phyloP scores from a whole-genome alignment of 2,113 vertebrate genomes.

The Campylomormyrus numenius region DNA sequence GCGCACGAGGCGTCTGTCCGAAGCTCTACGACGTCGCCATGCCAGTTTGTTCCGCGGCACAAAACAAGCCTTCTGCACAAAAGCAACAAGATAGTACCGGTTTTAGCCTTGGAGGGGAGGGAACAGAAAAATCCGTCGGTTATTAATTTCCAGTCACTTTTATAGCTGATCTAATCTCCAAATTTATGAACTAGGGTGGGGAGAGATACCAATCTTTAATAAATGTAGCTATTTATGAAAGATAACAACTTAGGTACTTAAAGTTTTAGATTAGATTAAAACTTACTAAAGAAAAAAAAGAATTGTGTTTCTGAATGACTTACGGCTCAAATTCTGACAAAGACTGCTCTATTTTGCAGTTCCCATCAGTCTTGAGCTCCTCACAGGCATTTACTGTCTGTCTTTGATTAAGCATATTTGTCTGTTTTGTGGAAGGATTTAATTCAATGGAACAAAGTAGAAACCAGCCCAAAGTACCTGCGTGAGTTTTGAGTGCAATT shows the following conservation, averaged over 20 bases:
- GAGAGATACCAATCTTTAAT: conserved; percentile 11
- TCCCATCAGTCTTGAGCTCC: neutral
- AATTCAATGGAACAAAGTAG: neutral
- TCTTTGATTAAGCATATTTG: neutral
- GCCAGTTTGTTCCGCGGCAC: neutral
- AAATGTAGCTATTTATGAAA: neutral
- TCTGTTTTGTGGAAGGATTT: neutral
- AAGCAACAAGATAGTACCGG: conserved; percentile 11
- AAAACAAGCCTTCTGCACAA: neutral
- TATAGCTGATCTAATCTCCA: neutral
- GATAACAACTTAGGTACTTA: neutral
- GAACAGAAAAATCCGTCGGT: neutral
- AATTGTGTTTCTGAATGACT: neutral
- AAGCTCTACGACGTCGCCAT: neutral
- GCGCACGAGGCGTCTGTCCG: neutral
- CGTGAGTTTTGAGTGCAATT: neutral
- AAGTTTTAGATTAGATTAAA: neutral
- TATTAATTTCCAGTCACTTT: conserved; percentile 1
- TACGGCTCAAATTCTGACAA: neutral
- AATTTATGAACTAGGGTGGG: neutral
- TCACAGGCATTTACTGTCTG: neutral
- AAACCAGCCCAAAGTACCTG: neutral
- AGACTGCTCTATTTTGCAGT: neutral
- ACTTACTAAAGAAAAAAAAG: neutral
- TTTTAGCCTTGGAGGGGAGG: neutral